Conservation (phyloP, 2,888 invertebrate genomes). For the Oxyscelio sp. region DNA sequence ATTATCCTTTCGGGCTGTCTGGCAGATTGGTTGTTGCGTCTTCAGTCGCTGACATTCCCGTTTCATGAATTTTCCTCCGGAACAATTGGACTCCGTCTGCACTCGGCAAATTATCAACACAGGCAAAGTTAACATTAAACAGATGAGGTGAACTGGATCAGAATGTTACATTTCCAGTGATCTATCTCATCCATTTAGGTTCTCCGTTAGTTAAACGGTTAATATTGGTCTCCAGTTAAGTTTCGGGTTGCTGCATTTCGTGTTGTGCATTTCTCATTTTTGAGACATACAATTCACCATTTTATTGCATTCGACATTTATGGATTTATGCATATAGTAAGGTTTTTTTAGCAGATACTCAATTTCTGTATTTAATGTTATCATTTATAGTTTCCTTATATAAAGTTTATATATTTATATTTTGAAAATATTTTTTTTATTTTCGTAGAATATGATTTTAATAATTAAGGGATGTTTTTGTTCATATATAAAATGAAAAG, state of each 20-base stretch:
- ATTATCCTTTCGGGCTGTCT: slow-evolving; percentile 27
- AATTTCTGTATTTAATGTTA: no score
- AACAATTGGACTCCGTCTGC: slow-evolving; percentile 46
- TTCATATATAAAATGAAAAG: no score
- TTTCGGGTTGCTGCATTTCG: neutral
- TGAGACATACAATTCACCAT: no score
- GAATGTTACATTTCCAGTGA: slow-evolving; percentile 37
- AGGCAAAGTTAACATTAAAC: slow-evolving; percentile 50
- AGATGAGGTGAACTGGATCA: slow-evolving; percentile 53
- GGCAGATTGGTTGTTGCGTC: slow-evolving; percentile 11
- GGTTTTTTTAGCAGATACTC: no score
- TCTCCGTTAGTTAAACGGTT: slow-evolving; percentile 21
- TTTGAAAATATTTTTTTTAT: no score
- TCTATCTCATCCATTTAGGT: slow-evolving; percentile 28
- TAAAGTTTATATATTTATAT: no score
- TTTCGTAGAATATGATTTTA: no score
- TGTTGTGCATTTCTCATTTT: neutral
- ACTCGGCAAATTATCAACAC: slow-evolving; percentile 58
- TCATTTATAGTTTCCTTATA: no score
- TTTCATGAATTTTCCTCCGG: slow-evolving; percentile 37
- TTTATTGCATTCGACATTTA: no score
- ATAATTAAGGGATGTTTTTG: no score
- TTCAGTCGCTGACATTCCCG: slow-evolving; percentile 38
- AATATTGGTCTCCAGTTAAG: neutral
- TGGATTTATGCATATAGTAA: no score